Conservation (phyloP, 1,140 invertebrate species). For the Lordiphosa mommai region DNA sequence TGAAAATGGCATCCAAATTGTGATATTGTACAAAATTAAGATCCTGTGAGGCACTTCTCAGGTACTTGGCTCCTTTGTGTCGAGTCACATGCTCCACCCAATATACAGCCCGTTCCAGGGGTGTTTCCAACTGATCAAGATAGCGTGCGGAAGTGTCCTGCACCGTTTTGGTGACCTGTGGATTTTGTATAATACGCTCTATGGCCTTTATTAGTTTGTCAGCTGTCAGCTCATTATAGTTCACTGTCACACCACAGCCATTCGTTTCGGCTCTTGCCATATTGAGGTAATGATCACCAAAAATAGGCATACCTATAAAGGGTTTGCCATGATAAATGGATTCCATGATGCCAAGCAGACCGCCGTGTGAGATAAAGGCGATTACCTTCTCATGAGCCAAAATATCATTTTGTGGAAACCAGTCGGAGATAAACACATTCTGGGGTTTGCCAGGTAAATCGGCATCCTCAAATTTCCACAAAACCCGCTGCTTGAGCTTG, state of each 20-base stretch:
- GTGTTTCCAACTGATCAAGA: conserved; percentile 82
- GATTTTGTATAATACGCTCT: conserved; percentile 43
- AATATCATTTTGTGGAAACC: conserved; percentile 84
- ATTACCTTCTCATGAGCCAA: conserved; percentile 82
- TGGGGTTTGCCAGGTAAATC: conserved; percentile 80
- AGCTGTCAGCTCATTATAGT: conserved; percentile 42
- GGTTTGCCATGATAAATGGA: conserved; percentile 86
- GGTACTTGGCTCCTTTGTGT: conserved; percentile 81
- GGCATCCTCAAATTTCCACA: conserved; percentile 83
- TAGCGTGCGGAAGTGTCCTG: conserved; percentile 82
- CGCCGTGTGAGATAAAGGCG: conserved; percentile 83
- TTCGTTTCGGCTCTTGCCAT: conserved; percentile 80
- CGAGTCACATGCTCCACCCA: conserved; percentile 86
- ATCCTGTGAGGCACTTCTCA: conserved; percentile 80
- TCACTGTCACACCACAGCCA: conserved; percentile 79
- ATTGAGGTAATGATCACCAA: conserved; percentile 84
- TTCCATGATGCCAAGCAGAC: conserved; percentile 85
- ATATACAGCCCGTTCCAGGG: conserved; percentile 85
- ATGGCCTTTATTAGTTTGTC: conserved; percentile 41
- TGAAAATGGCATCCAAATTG: conserved; percentile 80
- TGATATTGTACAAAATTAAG: conserved; percentile 82
- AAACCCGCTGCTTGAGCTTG: conserved; percentile 82
- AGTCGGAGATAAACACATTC: conserved; percentile 82
- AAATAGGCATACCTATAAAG: conserved; percentile 86
- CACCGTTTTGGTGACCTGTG: conserved; percentile 74